Percentiles rank a stretch among this genome's conserved stretches.
These are phyloP conservation scores for Hyperoplus immaculatus DNA, from an alignment of 2,797 vertebrate genomes.

Conservation along the genomic window DNA sequence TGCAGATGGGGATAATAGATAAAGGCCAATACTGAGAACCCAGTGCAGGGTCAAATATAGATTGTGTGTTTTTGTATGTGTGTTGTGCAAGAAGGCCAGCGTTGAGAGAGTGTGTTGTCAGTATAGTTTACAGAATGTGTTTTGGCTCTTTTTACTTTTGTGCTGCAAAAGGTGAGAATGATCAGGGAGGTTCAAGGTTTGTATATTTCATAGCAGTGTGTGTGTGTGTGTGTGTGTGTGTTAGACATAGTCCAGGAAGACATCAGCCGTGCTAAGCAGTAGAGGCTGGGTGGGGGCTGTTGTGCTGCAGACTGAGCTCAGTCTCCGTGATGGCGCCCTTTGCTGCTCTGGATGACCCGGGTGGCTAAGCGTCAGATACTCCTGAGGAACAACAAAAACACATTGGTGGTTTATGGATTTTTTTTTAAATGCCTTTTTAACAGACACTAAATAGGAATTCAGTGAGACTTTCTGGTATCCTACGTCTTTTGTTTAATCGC, in stretches of 20 bases:
- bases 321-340: slow-evolving; percentile 87
- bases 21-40: slow-evolving; percentile 51
- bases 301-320: slow-evolving; percentile 96
- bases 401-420: background rate
- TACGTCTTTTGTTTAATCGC: background rate
- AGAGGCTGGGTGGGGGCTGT: slow-evolving; percentile 94
- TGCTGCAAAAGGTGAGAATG: slow-evolving; percentile 29
- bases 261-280: slow-evolving; percentile 83
- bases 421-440: background rate
- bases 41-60: slow-evolving; percentile 45
- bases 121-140: slow-evolving; percentile 22
- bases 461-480: background rate
- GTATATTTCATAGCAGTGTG: slow-evolving; percentile 21
- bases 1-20: slow-evolving; percentile 50
- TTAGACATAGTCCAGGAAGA: slow-evolving; percentile 82
- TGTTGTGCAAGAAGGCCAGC: slow-evolving; percentile 35
- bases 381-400: slow-evolving; percentile 63
- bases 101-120: slow-evolving; percentile 42
- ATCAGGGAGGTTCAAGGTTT: slow-evolving; percentile 27
- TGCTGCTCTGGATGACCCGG: slow-evolving; percentile 71
- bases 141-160: slow-evolving; percentile 38
- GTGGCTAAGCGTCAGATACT: slow-evolving; percentile 82
- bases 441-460: background rate
- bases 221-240: slow-evolving; percentile 8
- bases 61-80: slow-evolving; percentile 26